Evolutionary conservation across 2,113 vertebrate genomes (phyloP), one percentile per base, ranked within the genome.

Genomic region (Oplegnathus fasciatus): DNA sequence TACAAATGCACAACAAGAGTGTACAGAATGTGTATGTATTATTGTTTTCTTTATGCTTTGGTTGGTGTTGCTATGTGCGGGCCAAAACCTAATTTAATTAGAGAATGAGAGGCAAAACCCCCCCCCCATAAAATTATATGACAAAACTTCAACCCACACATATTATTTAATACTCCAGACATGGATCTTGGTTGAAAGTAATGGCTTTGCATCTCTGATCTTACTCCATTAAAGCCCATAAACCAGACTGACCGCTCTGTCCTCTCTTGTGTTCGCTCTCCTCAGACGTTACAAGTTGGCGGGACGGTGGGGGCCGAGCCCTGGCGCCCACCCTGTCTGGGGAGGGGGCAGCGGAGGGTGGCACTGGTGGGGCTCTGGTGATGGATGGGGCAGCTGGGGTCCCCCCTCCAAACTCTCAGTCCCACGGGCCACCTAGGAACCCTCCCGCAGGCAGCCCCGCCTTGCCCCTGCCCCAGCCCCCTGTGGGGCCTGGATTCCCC

Each of bases 251-350:
- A 80, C n/a, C 10, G 13, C 32, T 67, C 2, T 64, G 20, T 66
- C 34, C 54, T 71, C 17, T 64, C 24, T 30, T 57, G 6, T 66
- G 28, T 81, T 75, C 18, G 1, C 42, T 80, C 32, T 90, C 42
- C 55, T 60, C 88, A 98, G 97, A 97, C 94, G 96, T 96, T 84
- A 96, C 97, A 89, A 97, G 95, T 87, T 98, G 97, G 97, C 97
- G 97, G 97, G 97, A 98, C 70, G 97, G 97, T 96, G 97, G 97
- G 94, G 97, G 97, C 94, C 97, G 96, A 85, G 96, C 94, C 86
- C 70, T 96, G 95, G 94, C 93, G 77, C 96, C 95, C 96, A 94
- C 94, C 95, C 91, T 94, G 89, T 79, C 91, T 88, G 96, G 95
- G 92, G 96, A 96, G 94, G 96, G 94, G 93, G 94, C 91, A 50